Evolutionary conservation across 2,797 vertebrate genomes (phyloP).

Genomic region (Gila robusta): DNA sequence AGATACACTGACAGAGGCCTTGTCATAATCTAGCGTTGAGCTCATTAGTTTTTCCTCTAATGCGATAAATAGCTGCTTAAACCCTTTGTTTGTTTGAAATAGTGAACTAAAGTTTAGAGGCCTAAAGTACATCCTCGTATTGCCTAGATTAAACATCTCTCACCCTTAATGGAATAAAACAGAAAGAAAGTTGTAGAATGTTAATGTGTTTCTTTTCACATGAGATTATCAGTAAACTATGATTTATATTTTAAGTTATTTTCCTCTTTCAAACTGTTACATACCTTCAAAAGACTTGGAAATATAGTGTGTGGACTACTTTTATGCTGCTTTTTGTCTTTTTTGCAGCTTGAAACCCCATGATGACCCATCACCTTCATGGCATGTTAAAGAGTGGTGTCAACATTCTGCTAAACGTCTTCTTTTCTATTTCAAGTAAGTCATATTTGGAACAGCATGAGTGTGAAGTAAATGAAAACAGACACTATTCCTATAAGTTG

Average conservation of each 20-base stretch:
- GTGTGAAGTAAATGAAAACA: not conserved
- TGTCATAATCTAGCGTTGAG: conserved; percentile 54
- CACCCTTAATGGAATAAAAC: not conserved
- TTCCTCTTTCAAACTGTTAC: not conserved
- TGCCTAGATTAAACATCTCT: not conserved
- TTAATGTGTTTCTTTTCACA: not conserved
- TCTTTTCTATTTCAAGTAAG: not conserved
- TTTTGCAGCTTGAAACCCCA: not conserved
- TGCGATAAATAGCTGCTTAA: not conserved
- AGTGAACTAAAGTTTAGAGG: not conserved
- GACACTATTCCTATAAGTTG: not conserved
- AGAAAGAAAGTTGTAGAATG: not conserved
- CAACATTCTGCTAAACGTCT: not conserved
- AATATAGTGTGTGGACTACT: not conserved
- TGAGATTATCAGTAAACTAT: not conserved
- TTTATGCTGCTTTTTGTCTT: not conserved
- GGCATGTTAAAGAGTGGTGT: not conserved
- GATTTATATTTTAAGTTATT: not conserved
- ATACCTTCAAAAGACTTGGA: not conserved
- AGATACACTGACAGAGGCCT: conserved; percentile 51
- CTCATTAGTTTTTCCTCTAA: not conserved
- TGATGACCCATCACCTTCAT: not conserved
- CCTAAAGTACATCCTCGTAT: not conserved
- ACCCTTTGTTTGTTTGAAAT: not conserved
- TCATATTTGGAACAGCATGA: not conserved